Percentiles rank a stretch among this genome's conserved stretches.
Evolutionary conservation across 2,797 vertebrate species (phyloP).

Genomic region (Tiaroga cobitis): DNA sequence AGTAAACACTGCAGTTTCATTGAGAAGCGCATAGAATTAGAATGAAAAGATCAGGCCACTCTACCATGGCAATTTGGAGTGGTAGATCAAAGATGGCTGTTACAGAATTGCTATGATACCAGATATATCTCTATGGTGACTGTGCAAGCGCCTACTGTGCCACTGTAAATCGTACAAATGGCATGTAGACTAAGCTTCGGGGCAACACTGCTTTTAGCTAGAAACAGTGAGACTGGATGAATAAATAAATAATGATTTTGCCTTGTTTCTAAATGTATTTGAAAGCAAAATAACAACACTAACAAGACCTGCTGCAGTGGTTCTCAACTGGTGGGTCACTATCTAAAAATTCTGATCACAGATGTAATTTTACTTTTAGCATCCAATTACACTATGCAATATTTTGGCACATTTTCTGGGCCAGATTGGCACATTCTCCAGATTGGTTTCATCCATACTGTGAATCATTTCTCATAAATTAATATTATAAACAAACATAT

Average conservation of each 20-base stretch:
- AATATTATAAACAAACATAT: neutral
- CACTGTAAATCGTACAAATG: conserved; percentile 38
- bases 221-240: neutral
- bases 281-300: neutral
- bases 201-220: conserved; percentile 6
- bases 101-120: conserved; percentile 49
- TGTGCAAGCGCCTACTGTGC: conserved; percentile 36
- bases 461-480: neutral
- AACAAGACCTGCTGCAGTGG: neutral
- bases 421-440: neutral
- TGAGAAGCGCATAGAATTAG: conserved; percentile 38
- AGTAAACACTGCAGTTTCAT: conserved; percentile 6
- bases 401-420: too few relatives aligned
- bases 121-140: conserved; percentile 52
- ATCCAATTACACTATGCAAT: neutral
- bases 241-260: neutral
- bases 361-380: neutral
- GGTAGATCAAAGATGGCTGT: conserved; percentile 55
- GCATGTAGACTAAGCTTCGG: neutral
- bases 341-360: neutral
- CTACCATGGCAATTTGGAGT: conserved; percentile 38
- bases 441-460: neutral
- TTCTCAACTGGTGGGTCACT: neutral
- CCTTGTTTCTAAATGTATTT: neutral
- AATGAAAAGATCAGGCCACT: conserved; percentile 45